These are phyloP conservation scores for Tiliqua scincoides DNA, from an alignment of 2,113 vertebrate genomes.

Conservation along the genomic window DNA sequence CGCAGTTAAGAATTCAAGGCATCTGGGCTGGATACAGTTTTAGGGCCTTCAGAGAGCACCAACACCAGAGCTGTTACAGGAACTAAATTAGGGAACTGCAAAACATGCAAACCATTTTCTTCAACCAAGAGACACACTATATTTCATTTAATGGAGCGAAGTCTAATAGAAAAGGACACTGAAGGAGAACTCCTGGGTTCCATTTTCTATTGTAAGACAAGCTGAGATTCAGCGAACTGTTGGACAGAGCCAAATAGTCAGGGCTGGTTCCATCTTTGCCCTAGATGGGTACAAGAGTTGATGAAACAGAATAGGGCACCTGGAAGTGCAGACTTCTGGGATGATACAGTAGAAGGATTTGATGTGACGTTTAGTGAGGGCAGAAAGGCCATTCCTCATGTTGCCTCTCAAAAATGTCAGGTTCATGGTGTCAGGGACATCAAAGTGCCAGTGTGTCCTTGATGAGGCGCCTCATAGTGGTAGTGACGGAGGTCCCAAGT, in stretches of 20 bases:
- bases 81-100: neutral
- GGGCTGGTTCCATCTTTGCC: neutral
- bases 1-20: neutral
- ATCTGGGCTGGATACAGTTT: neutral
- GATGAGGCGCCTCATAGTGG: conserved; percentile 96
- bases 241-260: neutral
- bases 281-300: neutral
- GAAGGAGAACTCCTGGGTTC: neutral
- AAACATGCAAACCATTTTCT: neutral
- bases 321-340: neutral
- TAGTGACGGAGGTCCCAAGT: conserved; percentile 94
- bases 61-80: neutral
- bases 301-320: neutral
- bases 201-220: neutral
- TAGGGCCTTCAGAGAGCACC: neutral
- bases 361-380: neutral
- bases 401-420: neutral
- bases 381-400: neutral
- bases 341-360: neutral
- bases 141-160: neutral
- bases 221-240: neutral
- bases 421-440: neutral
- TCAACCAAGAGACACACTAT: neutral
- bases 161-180: neutral
- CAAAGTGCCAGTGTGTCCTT: conserved; percentile 96